Base-by-base conservation (phyloP, 2,888 invertebrate genomes). In the Bedellia somnulentella region DNA sequence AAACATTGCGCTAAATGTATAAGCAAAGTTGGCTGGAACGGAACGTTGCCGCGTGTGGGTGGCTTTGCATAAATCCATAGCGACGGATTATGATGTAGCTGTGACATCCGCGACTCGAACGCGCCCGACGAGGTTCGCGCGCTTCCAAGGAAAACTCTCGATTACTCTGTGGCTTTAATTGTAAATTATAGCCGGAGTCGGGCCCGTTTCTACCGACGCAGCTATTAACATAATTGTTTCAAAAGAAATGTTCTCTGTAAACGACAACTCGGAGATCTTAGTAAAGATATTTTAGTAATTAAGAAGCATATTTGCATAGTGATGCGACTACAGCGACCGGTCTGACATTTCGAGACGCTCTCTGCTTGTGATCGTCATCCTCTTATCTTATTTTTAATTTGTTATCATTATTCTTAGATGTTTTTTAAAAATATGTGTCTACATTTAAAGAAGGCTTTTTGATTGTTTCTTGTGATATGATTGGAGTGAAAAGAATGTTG, bases 171-270 rank as follows among this genome's bases (percentile, higher is more conserved):
- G 43, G 46, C 46, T 52, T 57, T 62, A 61, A 62, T 64, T 67
- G 62, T 64, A 55, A 70, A 57, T 60, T 63, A 67, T 63, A 48
- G 52, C 55, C 33, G 38, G 42, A 41, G 40, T 45, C 46, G 42
- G 44, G 47, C 40, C 37, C 42, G 41, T 37, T 40, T 31, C 35
- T 41, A 36, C 46, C 45, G 38, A 38, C 45, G 44, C 46, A 45
- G 47, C 51, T 47, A 67, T 70, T 63, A 62, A 53, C 61, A 61
- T 68, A 67, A 70, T 70, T 61, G 58, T 61, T 66, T 62, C 49
- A 55, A 63, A 70, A 70, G 66, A 67, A 70, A 63, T 50, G 48
- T 50, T 31, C 34, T 24, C 46, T 56, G 52, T 52, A 53, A 55
- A 54, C 57, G 52, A 52, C 57, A 60, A 58, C 48, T 50, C 44